Conservation (phyloP, 2,113 vertebrate species). For the Rynchops niger region DNA sequence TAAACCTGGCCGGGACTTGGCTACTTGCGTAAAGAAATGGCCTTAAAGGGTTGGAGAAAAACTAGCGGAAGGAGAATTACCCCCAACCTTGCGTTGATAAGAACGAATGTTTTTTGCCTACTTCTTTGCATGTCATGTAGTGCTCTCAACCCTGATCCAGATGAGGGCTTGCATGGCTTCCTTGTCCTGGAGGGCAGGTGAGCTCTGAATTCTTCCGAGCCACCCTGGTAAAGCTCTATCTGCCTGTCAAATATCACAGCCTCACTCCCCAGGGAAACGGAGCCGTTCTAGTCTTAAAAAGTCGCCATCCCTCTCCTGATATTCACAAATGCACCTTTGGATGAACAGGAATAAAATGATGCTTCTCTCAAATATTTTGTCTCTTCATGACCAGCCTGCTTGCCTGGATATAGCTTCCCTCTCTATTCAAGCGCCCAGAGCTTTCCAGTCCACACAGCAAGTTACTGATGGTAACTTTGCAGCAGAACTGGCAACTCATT, state of each 20-base stretch:
- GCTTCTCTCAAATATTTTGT: not conserved
- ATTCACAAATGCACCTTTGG: not conserved
- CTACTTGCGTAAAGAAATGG: not conserved
- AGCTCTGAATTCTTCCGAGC: not conserved
- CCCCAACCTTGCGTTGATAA: not conserved
- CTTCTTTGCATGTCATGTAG: not conserved
- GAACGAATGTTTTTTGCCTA: not conserved
- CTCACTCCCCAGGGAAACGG: not conserved
- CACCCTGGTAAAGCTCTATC: not conserved
- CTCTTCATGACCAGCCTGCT: not conserved
- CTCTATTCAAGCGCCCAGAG: not conserved
- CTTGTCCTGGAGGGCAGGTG: not conserved
- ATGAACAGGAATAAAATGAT: not conserved
- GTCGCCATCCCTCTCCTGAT: not conserved
- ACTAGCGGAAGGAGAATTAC: not conserved
- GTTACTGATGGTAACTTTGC: not conserved
- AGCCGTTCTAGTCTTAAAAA: not conserved
- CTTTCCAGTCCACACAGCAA: not conserved
- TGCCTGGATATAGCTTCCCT: not conserved
- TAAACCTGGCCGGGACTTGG: not conserved
- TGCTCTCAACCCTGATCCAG: not conserved
- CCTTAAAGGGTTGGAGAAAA: not conserved
- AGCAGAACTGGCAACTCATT: not conserved
- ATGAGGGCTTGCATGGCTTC: not conserved
- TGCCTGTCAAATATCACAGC: not conserved